Evolutionary conservation across 2,797 vertebrate species (phyloP).

Genomic region (Todus mexicanus): DNA sequence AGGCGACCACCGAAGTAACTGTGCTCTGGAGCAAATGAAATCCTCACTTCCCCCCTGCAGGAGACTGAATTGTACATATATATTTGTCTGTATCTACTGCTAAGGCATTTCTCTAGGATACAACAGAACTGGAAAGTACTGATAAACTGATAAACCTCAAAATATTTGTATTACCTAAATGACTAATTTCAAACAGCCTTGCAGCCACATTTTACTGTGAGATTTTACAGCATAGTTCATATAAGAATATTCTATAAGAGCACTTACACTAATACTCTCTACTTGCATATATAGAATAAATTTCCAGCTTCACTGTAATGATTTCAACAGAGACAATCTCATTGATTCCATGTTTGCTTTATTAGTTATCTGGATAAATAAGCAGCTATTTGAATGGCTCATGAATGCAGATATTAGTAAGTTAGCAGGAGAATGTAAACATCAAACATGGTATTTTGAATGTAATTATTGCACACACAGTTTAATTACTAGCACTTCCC

Average conservation of each 20-base stretch:
- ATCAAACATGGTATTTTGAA: background rate
- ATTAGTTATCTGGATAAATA: constrained; percentile 4
- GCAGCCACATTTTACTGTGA: constrained; percentile 17
- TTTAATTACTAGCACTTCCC: background rate
- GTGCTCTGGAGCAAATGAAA: background rate
- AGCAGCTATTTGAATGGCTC: background rate
- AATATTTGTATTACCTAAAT: constrained; percentile 26
- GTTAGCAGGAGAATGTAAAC: background rate
- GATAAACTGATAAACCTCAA: background rate
- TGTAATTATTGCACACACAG: background rate
- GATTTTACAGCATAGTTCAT: constrained; percentile 17
- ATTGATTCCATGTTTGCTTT: background rate
- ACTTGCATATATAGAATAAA: background rate
- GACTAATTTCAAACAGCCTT: constrained; percentile 17
- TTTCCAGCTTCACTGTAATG: background rate
- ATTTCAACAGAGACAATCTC: background rate
- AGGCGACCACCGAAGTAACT: background rate
- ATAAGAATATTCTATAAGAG: background rate
- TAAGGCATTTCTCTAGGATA: background rate
- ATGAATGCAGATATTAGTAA: background rate
- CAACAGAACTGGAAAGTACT: background rate
- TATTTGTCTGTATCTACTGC: background rate
- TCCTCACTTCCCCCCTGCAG: accelerated
- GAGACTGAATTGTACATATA: background rate
- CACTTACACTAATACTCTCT: background rate